These are phyloP conservation scores for Podargus strigoides DNA, from an alignment of 2,797 vertebrate species.

Conservation along the genomic window DNA sequence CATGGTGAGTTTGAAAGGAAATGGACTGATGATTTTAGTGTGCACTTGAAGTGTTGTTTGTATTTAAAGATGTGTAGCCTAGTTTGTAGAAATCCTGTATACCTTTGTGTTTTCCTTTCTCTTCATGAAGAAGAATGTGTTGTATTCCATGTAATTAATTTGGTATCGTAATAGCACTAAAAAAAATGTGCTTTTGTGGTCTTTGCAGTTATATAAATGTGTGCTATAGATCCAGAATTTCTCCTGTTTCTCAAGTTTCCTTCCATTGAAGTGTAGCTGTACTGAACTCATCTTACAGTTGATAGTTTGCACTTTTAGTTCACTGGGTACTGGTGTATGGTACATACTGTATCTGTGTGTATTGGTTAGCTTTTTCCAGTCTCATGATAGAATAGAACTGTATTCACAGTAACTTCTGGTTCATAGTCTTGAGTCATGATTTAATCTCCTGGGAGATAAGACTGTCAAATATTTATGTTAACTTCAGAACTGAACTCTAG, in stretches of 20 bases:
- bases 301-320: background rate
- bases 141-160: background rate
- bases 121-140: background rate
- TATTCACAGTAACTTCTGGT: background rate
- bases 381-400: background rate
- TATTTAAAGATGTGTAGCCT: background rate
- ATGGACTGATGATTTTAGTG: background rate
- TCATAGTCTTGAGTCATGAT: background rate
- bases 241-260: background rate
- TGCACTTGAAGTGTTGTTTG: constrained; percentile 56
- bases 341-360: background rate
- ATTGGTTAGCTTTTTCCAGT: background rate
- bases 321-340: background rate
- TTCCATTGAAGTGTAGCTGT: background rate
- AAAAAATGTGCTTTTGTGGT: background rate
- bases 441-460: background rate
- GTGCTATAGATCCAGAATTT: background rate
- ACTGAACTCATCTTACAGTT: background rate
- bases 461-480: background rate
- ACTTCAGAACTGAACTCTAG: background rate
- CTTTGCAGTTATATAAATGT: background rate
- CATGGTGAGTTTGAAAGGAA: background rate
- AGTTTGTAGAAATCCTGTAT: background rate
- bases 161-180: background rate
- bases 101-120: background rate